phyloP scores from a whole-genome alignment of 2,113 vertebrate genomes.

The Hemicordylus capensis region DNA sequence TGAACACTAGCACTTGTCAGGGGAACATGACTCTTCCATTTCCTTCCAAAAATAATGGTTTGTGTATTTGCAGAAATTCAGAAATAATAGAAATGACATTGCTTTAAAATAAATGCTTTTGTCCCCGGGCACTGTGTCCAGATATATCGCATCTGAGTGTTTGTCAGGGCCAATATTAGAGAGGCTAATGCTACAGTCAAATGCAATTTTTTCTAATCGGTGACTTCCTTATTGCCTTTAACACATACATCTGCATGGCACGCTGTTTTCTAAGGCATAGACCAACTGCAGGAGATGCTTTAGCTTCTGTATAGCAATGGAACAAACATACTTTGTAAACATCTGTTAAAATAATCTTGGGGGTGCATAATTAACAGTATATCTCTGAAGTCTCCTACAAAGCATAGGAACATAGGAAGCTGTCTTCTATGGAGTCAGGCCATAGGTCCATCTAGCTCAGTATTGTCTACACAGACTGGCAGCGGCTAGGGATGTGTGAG shows the following conservation, averaged over 20 bases:
- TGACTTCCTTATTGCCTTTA: slow-evolving; percentile 49
- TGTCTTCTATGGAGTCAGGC: too few species aligned
- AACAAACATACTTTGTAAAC: slow-evolving; percentile 59
- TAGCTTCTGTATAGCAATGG: slow-evolving; percentile 58
- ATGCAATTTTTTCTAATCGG: slow-evolving; percentile 46
- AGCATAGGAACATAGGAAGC: too few species aligned
- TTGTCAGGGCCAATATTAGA: slow-evolving; percentile 44
- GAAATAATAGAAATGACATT: slow-evolving; percentile 13
- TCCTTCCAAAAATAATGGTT: not conserved
- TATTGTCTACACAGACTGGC: too few species aligned
- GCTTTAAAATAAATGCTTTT: slow-evolving; percentile 49
- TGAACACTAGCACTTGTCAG: accelerated
- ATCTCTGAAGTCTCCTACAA: slow-evolving; percentile 18
- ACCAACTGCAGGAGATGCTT: slow-evolving; percentile 64
- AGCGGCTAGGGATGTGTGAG: too few species aligned
- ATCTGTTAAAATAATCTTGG: slow-evolving; percentile 43
- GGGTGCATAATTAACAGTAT: slow-evolving; percentile 8
- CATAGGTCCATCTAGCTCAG: too few species aligned
- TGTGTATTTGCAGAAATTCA: not conserved
- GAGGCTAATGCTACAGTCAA: slow-evolving; percentile 44
- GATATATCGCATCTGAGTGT: slow-evolving; percentile 36
- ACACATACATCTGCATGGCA: slow-evolving; percentile 49
- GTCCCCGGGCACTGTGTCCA: slow-evolving; percentile 32
- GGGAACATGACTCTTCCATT: not conserved
- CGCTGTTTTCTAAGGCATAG: slow-evolving; percentile 57